Conservation (phyloP, 2,797 vertebrate species). For the Streptopelia turtur region DNA sequence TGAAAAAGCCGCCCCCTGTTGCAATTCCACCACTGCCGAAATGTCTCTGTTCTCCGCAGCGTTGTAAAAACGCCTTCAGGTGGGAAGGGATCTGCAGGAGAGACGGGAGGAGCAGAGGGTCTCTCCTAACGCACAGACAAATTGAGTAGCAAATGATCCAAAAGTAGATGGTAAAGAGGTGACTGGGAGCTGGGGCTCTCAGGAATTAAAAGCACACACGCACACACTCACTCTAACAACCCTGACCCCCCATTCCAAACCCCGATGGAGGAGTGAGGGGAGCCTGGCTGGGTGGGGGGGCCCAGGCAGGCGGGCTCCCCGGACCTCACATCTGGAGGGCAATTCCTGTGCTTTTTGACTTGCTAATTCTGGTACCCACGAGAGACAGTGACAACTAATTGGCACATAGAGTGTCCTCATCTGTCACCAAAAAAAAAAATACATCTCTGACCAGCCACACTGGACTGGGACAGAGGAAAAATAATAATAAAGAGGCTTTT, state of each 20-base stretch:
- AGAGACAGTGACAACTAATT: neutral
- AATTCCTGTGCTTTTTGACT: slow-evolving; percentile 49
- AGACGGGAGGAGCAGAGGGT: slow-evolving; percentile 34
- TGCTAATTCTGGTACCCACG: neutral
- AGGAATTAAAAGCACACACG: slow-evolving; percentile 23
- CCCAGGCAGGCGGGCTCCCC: neutral
- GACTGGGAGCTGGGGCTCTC: slow-evolving; percentile 47
- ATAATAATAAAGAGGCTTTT: neutral
- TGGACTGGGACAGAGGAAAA: neutral
- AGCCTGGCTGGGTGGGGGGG: neutral
- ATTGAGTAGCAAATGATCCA: slow-evolving; percentile 63
- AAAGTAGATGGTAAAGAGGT: slow-evolving; percentile 38
- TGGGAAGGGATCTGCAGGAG: slow-evolving; percentile 32
- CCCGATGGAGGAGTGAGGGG: neutral
- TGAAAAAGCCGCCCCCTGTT: slow-evolving; percentile 38
- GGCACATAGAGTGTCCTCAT: slow-evolving; percentile 1
- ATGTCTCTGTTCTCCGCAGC: slow-evolving; percentile 35
- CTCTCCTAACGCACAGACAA: slow-evolving; percentile 26
- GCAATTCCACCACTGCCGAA: slow-evolving; percentile 23
- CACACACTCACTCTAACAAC: slow-evolving; percentile 10
- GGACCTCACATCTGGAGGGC: neutral
- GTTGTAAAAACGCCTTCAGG: neutral
- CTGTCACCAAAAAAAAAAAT: neutral
- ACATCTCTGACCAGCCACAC: neutral
- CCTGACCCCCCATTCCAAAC: neutral